Evolutionary conservation across 1,140 invertebrate genomes (phyloP), one percentile per base, ranked within the genome.

Genomic region (Drosophila biarmipes): DNA sequence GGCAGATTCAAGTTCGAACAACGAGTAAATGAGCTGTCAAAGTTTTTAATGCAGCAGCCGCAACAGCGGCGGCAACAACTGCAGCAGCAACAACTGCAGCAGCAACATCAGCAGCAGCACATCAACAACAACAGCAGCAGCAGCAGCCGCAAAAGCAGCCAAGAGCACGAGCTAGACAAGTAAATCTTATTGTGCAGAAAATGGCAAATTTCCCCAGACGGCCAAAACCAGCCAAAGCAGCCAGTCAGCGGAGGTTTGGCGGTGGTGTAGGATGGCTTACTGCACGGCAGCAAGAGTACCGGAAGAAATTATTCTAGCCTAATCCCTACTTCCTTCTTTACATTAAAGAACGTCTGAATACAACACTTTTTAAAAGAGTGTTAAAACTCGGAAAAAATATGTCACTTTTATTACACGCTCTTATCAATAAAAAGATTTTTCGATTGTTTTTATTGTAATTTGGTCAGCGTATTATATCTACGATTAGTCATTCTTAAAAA

Each of bases 141-240:
- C 64, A 42, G 14, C 19, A 43, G 78, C 81, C 78, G 82, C 82
- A 80, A 86, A 86, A 78, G 76, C 78, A 69, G 80, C 80, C 78
- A 84, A 73, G 79, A 86, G 79, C 82, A 79, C 85, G 82, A 87
- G 84, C 84, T 89, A 89, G 84, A 87, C 84, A 87, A 87, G 79
- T 87, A 87, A 87, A 87, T 87, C 84, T 87, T 87, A 90, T 87
- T 89, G 85, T 87, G 84, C 84, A 87, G 85, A 87, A 87, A 87
- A 87, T 89, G 79, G 84, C 79, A 89, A 87, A 87, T 87, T 87
- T 87, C 84, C 84, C 84, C 84, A 87, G 84, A 87, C 84, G 84
- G 79, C 82, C 82, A 87, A 78, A 80, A 82, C 64, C 64, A 81
- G 74, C 54, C 43, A 73, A 67, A 78, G 69, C 51, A 59, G 63